phyloP scores from a whole-genome alignment of 2,797 vertebrate species.

The Catamblyrhynchus diadema region DNA sequence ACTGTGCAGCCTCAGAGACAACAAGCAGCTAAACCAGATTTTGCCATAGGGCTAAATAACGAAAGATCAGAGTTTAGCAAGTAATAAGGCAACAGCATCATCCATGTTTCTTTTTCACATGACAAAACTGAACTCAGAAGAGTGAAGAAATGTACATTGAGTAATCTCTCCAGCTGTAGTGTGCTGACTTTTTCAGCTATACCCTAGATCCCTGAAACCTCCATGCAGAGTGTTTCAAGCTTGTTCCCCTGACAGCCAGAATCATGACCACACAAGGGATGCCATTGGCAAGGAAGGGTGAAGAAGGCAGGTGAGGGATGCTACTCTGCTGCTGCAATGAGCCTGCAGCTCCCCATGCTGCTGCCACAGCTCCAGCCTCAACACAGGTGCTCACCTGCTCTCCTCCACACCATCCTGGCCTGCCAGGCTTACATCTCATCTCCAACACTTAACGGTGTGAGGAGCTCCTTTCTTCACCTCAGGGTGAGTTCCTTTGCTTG shows the following conservation, averaged over 20 bases:
- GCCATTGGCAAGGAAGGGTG: not conserved
- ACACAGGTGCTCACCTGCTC: not conserved
- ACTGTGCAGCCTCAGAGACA: not conserved
- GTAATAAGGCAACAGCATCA: not conserved
- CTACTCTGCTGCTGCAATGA: not conserved
- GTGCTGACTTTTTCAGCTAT: not conserved
- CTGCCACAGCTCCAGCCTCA: not conserved
- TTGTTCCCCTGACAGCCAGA: not conserved
- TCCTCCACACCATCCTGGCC: fast-evolving
- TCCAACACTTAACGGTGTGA: not conserved
- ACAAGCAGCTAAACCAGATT: not conserved
- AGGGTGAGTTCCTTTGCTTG: not conserved
- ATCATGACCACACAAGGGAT: fast-evolving
- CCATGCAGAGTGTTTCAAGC: not conserved
- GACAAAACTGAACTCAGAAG: not conserved
- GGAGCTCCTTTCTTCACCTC: not conserved
- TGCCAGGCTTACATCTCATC: not conserved
- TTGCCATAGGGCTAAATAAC: not conserved
- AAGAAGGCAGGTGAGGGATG: fast-evolving
- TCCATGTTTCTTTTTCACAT: not conserved
- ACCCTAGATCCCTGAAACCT: not conserved
- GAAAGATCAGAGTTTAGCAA: not conserved
- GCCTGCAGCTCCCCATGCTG: not conserved
- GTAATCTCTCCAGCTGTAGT: not conserved
- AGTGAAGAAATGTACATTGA: not conserved